A percentile compares a stretch with the other conserved stretches of the same genome.
These are phyloP conservation scores for Nicator chloris DNA, from an alignment of 2,113 vertebrate species.

Conservation along the genomic window DNA sequence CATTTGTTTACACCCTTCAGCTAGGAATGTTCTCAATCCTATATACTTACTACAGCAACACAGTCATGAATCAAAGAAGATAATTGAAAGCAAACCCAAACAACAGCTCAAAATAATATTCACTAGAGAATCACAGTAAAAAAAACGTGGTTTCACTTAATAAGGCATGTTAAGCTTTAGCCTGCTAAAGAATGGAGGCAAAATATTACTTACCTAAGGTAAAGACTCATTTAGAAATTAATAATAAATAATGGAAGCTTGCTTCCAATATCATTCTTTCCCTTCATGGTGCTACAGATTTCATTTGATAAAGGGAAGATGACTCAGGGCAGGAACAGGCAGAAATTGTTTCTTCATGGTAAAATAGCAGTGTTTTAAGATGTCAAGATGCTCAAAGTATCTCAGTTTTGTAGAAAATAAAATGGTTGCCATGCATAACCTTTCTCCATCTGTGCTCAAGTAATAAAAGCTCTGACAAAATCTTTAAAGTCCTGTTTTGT, in stretches of 20 bases:
- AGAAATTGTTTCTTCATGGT: neutral
- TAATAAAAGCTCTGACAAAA: neutral
- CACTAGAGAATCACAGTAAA: neutral
- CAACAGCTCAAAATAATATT: neutral
- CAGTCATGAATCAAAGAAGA: neutral
- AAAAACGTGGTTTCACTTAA: neutral
- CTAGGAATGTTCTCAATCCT: neutral
- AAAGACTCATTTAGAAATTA: neutral
- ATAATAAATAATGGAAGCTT: neutral
- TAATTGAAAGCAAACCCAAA: neutral
- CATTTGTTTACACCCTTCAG: neutral
- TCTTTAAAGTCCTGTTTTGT: neutral
- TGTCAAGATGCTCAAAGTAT: neutral
- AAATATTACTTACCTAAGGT: neutral
- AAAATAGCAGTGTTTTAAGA: neutral
- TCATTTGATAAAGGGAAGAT: neutral
- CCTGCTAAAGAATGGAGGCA: neutral
- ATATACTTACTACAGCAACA: neutral
- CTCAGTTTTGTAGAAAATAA: neutral
- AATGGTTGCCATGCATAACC: neutral
- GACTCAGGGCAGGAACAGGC: accelerated
- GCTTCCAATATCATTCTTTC: neutral
- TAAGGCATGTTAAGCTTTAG: neutral
- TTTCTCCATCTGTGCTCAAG: neutral
- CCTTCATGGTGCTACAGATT: neutral